Evolutionary conservation across 2,797 vertebrate species (phyloP).

Genomic region (Aphelocoma californica): DNA sequence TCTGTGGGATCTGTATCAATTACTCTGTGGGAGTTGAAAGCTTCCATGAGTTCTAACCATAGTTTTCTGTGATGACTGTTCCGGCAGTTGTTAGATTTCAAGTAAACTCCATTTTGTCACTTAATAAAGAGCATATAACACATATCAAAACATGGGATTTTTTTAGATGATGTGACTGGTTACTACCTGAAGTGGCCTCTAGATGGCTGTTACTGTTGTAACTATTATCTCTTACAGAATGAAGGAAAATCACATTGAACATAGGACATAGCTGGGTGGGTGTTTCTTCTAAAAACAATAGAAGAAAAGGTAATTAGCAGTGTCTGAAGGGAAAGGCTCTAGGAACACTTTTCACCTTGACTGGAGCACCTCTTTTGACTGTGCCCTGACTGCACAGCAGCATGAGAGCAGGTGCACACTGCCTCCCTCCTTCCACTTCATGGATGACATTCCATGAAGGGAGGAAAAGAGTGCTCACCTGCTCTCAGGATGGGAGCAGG

Average conservation of each 20-base stretch:
- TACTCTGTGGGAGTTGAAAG: neutral
- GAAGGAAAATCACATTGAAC: neutral
- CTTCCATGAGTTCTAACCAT: neutral
- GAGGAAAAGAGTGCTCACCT: neutral
- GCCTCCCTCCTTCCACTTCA: neutral
- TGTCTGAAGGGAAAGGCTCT: neutral
- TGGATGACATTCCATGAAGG: neutral
- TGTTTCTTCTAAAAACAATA: neutral
- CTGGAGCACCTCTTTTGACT: neutral
- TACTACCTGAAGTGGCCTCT: neutral
- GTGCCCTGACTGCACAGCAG: neutral
- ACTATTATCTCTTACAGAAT: neutral
- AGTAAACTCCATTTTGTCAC: neutral
- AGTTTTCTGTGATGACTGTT: neutral
- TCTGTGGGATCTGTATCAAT: too few species aligned
- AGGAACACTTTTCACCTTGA: neutral
- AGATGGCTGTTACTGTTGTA: neutral
- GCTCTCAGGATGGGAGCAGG: neutral
- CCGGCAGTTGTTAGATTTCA: neutral
- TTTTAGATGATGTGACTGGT: neutral
- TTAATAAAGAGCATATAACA: neutral
- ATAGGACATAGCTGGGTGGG: neutral
- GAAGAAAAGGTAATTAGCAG: neutral
- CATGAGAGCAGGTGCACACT: neutral
- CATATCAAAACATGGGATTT: fast-evolving